These are phyloP conservation scores for Taeniopygia guttata DNA, from an alignment of 2,797 vertebrate genomes.

Conservation along the genomic window DNA sequence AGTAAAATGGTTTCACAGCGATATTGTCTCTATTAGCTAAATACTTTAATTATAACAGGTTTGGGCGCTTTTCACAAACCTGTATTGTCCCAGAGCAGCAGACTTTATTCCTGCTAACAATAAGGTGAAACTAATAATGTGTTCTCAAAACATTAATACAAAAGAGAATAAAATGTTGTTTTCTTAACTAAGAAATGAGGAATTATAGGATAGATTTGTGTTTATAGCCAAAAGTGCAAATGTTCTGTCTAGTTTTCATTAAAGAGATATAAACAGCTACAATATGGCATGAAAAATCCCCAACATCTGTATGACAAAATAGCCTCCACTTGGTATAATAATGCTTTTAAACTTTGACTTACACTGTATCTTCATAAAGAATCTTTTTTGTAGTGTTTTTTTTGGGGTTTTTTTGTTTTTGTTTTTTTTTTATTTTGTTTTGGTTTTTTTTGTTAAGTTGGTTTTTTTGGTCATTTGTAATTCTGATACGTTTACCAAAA, in stretches of 20 bases:
- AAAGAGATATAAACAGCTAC: slow-evolving; percentile 32
- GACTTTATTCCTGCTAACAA: slow-evolving; percentile 31
- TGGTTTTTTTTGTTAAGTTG: neutral
- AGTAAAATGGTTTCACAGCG: neutral
- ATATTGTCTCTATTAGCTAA: neutral
- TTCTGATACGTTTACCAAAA: slow-evolving; percentile 69
- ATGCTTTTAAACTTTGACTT: slow-evolving; percentile 46
- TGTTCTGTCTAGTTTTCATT: slow-evolving; percentile 57
- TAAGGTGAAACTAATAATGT: slow-evolving; percentile 45
- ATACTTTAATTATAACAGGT: neutral
- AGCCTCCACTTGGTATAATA: slow-evolving; percentile 40
- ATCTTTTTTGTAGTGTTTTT: neutral
- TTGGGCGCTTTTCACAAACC: neutral
- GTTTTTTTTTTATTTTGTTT: neutral
- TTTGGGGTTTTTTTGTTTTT: neutral
- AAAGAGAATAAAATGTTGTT: slow-evolving; percentile 57
- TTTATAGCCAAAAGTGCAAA: slow-evolving; percentile 65
- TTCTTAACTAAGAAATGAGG: slow-evolving; percentile 65
- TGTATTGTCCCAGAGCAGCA: slow-evolving; percentile 33
- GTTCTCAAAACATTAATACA: slow-evolving; percentile 48
- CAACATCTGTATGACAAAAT: slow-evolving; percentile 42
- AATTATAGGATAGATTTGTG: slow-evolving; percentile 52
- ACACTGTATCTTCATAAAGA: slow-evolving; percentile 60
- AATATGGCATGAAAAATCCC: slow-evolving; percentile 15
- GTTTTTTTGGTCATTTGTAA: slow-evolving; percentile 63